Evolutionary conservation across 1,140 invertebrate species (phyloP), one percentile per base, ranked within the genome.

Genomic region (Anadara kagoshimensis): DNA sequence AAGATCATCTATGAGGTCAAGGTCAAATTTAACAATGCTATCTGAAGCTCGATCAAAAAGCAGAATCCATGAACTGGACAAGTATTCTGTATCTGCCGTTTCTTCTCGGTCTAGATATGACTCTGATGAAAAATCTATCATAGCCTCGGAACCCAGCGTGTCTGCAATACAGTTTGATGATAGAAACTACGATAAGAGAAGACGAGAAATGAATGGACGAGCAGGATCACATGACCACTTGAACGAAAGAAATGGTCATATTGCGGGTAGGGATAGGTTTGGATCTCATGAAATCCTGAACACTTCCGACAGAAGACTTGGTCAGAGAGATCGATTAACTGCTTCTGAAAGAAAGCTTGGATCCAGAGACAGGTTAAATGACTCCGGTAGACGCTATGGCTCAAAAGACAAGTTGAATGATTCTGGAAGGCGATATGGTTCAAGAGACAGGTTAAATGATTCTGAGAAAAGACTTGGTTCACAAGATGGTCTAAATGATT

Each of bases 1-100:
- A 51, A 91, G 97, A 14, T 95, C 97, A 79, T 98, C 96, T 36
- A 90, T 96, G 26, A 61, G 79, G 16, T 76, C 83, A 24, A 81
- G 81, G 24, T 86, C 85, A n/a, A 74, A 70, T 0, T 72, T 81
- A n/a, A 84, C 78, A 24, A 78, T 82, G 26, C 53, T 84, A 49
- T 80, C 84, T 16, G 73, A 75, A 8, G 69, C 73, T 29, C 45
- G 51, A 1, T 76, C 74, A 8, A 79, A 78, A 49, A 61, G 75
- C 29, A 18, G 74, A 64, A 20, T 77, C 43, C 18, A 67, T 11
- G 72, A 80, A 36, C 29, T 36, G 44, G 80, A 84, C 54, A 73
- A 76, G 45, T 75, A 75, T 64, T 85, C 83, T 44, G 58, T 79
- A 24, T 80, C 73, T 53, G 79, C 77, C 20, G 76, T 78, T 24